Evolutionary conservation across 2,888 invertebrate genomes (phyloP).

Genomic region (Adineta ricciae): DNA sequence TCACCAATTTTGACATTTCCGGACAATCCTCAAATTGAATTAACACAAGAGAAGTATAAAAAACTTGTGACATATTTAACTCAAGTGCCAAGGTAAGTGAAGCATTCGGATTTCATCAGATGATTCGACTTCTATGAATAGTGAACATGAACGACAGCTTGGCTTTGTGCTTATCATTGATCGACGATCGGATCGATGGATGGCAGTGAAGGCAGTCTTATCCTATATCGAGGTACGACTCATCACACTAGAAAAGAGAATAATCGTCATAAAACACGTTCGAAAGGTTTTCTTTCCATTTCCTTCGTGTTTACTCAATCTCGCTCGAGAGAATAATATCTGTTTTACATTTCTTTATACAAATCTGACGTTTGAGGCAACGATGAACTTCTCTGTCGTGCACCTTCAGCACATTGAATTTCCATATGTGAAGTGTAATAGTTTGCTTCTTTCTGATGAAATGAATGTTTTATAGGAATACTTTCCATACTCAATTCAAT

Average conservation of each 20-base stretch:
- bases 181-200: constrained; percentile 87
- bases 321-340: no score
- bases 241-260: no score
- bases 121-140: neutral
- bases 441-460: neutral
- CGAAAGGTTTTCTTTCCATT: no score
- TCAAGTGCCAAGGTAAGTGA: constrained; percentile 4
- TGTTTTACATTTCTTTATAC: no score
- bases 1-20: constrained; percentile 1
- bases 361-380: no score
- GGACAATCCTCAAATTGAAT: neutral
- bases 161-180: constrained; percentile 92
- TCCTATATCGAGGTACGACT: constrained; percentile 70
- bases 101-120: neutral
- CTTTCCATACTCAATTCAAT: constrained; percentile 82
- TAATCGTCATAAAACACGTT: no score
- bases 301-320: no score
- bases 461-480: constrained; percentile 61
- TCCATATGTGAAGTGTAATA: no score
- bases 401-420: no score
- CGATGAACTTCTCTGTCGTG: no score
- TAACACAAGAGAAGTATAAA: constrained; percentile 20
- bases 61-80: constrained; percentile 14
- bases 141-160: constrained; percentile 70
- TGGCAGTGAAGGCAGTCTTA: constrained; percentile 79